phyloP scores from a whole-genome alignment of 2,797 vertebrate species.

The Erithacus rubecula region DNA sequence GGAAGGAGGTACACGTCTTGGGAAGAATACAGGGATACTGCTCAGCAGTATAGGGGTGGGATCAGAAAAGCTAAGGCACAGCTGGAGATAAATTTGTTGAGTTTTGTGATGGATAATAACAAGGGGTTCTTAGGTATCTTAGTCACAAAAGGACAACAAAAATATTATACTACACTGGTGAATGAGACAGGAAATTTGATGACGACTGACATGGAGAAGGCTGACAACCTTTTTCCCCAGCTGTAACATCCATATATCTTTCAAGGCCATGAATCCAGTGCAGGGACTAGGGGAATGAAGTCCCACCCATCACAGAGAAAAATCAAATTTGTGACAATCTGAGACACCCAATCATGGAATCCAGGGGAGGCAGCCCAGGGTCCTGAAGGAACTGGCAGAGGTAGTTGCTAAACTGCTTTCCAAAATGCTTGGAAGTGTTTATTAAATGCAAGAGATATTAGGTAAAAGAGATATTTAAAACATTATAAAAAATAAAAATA shows the following conservation, averaged over 20 bases:
- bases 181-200: neutral
- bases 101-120: neutral
- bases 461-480: neutral
- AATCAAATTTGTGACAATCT: neutral
- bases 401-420: neutral
- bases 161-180: neutral
- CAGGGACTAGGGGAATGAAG: neutral
- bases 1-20: neutral
- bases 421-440: neutral
- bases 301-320: fast-evolving
- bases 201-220: neutral
- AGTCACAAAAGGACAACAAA: neutral
- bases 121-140: neutral
- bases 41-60: neutral
- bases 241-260: neutral
- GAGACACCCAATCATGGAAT: neutral
- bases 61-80: neutral
- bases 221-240: neutral
- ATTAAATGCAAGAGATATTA: neutral
- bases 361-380: neutral
- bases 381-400: neutral
- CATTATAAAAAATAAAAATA: neutral
- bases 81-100: neutral
- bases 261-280: neutral
- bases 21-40: neutral